phyloP scores from a whole-genome alignment of 2,113 vertebrate genomes.

The Garra rufa region DNA sequence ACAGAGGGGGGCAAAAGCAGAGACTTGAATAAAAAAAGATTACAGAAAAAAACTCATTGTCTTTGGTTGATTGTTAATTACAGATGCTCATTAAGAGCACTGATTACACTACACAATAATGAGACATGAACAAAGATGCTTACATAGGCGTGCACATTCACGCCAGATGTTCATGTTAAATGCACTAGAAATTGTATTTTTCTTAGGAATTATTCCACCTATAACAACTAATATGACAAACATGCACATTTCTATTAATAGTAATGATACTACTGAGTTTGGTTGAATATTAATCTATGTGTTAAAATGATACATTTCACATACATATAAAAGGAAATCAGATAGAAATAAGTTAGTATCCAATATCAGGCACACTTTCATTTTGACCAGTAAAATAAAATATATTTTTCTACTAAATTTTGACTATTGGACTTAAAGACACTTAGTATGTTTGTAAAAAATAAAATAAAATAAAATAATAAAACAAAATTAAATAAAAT shows the following conservation, averaged over 20 bases:
- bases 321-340: too few relatives aligned
- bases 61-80: slow-evolving; percentile 12
- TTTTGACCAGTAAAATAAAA: neutral
- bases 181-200: neutral
- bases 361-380: neutral
- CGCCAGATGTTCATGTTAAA: neutral
- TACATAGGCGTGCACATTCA: neutral
- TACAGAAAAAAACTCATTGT: neutral
- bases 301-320: too few relatives aligned
- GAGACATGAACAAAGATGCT: neutral
- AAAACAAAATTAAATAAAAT: too few relatives aligned
- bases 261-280: too few relatives aligned
- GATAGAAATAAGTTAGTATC: neutral
- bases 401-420: too few relatives aligned
- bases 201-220: neutral
- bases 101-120: neutral
- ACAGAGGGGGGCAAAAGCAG: neutral
- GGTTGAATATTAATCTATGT: too few relatives aligned
- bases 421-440: too few relatives aligned
- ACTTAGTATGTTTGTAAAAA: too few relatives aligned
- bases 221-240: neutral
- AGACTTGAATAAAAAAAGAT: too few relatives aligned
- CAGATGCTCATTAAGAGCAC: neutral
- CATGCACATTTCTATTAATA: neutral
- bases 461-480: too few relatives aligned